These are phyloP conservation scores for Drosophila navojoa DNA, from an alignment of 1,140 invertebrate species.

Conservation along the genomic window DNA sequence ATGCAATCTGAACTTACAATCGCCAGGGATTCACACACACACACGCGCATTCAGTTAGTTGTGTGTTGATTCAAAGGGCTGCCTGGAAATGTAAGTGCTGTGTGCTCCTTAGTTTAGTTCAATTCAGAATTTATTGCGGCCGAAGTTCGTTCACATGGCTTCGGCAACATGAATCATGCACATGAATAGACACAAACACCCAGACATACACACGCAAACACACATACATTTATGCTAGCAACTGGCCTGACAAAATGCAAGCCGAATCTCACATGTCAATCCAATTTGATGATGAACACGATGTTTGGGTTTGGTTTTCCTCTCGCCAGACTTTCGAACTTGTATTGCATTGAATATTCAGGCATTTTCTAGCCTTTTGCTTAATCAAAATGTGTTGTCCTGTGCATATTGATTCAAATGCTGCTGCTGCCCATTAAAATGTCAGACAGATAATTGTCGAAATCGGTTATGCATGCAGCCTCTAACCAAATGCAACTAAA, in stretches of 20 bases:
- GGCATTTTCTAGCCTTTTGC: conserved; percentile 25
- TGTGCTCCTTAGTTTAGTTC: conserved; percentile 49
- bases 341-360: conserved; percentile 22
- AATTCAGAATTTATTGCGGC: conserved; percentile 80
- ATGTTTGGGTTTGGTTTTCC: conserved; percentile 10
- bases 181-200: conserved; percentile 31
- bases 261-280: conserved; percentile 73
- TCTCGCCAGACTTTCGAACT: conserved; percentile 14
- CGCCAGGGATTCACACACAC: conserved; percentile 38
- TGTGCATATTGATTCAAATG: conserved; percentile 53
- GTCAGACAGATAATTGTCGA: conserved; percentile 2
- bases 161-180: conserved; percentile 71
- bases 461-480: background rate
- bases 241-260: conserved; percentile 40
- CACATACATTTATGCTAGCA: background rate
- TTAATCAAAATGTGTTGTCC: conserved; percentile 61
- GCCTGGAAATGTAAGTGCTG: conserved; percentile 60
- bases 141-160: conserved; percentile 76
- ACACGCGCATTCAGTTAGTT: conserved; percentile 15
- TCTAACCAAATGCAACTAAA: background rate
- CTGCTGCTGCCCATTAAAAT: conserved; percentile 12
- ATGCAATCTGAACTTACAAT: conserved; percentile 73
- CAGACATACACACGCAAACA: background rate
- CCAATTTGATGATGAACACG: conserved; percentile 63
- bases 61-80: conserved; percentile 60